Conservation (phyloP, 23 tunicate species). For the Phallusia fumigata region DNA sequence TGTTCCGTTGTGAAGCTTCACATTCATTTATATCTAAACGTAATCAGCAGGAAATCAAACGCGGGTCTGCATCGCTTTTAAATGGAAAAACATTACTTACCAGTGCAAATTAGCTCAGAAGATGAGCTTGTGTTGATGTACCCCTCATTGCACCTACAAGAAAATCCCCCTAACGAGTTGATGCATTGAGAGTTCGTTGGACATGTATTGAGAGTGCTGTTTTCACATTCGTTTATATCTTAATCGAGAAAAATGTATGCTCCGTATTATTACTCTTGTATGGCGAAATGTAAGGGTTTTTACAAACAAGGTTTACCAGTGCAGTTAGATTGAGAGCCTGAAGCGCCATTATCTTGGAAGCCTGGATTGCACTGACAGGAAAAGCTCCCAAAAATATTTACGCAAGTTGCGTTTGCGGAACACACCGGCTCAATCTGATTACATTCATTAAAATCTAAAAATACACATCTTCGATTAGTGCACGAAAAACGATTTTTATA, state of each 20-base stretch:
- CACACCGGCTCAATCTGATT: not conserved
- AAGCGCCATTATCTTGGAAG: not conserved
- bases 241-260: not conserved
- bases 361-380: not conserved
- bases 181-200: constrained; percentile 10
- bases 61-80: not conserved
- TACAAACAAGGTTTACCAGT: not conserved
- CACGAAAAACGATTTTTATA: too few relatives aligned
- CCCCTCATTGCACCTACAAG: constrained; percentile 6
- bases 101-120: constrained; percentile 19
- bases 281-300: not conserved
- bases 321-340: not conserved
- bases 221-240: constrained; percentile 37
- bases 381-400: not conserved
- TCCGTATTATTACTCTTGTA: not conserved
- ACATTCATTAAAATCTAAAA: not conserved
- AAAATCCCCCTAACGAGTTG: constrained; percentile 14
- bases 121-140: not conserved
- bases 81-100: not conserved
- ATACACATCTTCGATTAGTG: too few relatives aligned
- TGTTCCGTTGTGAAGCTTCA: constrained; percentile 10
- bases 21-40: constrained; percentile 31
- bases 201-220: constrained; percentile 22
- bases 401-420: not conserved
- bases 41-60: too few relatives aligned